phyloP scores from a whole-genome alignment of 2,888 invertebrate species.

The Onchidella celtica region DNA sequence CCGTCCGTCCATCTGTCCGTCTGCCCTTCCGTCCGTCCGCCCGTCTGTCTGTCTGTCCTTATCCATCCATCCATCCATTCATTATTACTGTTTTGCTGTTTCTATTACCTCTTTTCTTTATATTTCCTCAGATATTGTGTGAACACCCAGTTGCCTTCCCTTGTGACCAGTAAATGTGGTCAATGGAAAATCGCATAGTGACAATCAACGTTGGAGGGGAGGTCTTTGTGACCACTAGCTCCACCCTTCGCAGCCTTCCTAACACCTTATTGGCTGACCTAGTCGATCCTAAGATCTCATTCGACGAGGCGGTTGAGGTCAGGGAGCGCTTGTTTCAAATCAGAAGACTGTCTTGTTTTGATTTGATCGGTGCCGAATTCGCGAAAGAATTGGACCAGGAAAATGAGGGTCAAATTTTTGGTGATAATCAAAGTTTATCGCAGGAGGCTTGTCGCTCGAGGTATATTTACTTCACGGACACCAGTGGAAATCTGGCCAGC shows the following conservation, averaged over 20 bases:
- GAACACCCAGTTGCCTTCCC: no score
- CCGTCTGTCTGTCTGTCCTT: no score
- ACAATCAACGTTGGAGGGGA: slow-evolving; percentile 14
- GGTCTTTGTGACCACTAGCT: neutral
- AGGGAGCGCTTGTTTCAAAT: neutral
- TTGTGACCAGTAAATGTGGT: neutral
- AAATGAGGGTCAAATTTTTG: neutral
- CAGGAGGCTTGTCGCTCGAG: neutral
- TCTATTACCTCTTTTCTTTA: no score
- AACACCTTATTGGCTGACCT: slow-evolving; percentile 21
- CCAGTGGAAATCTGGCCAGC: no score
- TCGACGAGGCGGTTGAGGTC: neutral
- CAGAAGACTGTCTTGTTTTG: neutral
- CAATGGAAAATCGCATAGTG: neutral
- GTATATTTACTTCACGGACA: neutral
- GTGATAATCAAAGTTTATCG: neutral
- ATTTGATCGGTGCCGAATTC: neutral
- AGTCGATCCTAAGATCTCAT: neutral
- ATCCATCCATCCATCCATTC: no score
- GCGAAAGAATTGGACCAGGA: neutral
- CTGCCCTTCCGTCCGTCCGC: no score
- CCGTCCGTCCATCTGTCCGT: no score
- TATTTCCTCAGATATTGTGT: no score
- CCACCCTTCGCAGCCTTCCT: neutral
- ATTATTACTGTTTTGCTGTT: no score